Evolutionary conservation across 1,140 invertebrate genomes (phyloP), one percentile per base, ranked within the genome.

Genomic region (Drosophila dunni): DNA sequence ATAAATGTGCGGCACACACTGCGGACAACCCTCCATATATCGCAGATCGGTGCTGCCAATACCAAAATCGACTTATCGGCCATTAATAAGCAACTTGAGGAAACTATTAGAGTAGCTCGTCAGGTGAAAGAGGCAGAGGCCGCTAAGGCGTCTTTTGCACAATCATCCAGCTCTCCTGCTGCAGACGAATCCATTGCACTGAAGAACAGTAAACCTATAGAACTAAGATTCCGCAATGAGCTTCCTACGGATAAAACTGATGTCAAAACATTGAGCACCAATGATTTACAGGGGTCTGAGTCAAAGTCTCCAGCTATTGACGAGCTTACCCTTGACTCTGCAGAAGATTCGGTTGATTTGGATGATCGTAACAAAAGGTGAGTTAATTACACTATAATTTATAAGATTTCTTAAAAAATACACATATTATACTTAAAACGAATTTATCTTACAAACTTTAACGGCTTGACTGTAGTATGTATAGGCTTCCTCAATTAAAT

Each of bases 311-410:
- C 92, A 48, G 92, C 93, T 74, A 94, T 94, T 70, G 94, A 94
- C 84, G 94, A 94, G 75, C 92, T 94, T 66, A 93, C 94, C 1
- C 90, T 95, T 36, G 95, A 95, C 75, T 93, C 93, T 7, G 94
- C 94, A 50, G 93, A 94, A 36, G 94, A 94, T 69, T 92, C 93
- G 45, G 95, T 95, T 77, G 96, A 96, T 84, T 60, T 91, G 58
- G 95, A 96, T 84, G 95, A 96, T 91, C 94, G 96, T 83, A 96
- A 97, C 92, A 97, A 97, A 90, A 94, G 95, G 94, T 94, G 76
- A 84, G 86, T 56, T 7, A 9, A 0, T 29, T 11, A 0, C 51
- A 20, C 7, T 48, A 10, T 29, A 50, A 15, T 58, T 62, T 66
- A 65, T 42, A 20, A 73, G 45, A 15, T 13, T 8, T 44, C 7